These are phyloP conservation scores for Cephus pulcher DNA, from an alignment of 2,888 invertebrate genomes.

Conservation along the genomic window DNA sequence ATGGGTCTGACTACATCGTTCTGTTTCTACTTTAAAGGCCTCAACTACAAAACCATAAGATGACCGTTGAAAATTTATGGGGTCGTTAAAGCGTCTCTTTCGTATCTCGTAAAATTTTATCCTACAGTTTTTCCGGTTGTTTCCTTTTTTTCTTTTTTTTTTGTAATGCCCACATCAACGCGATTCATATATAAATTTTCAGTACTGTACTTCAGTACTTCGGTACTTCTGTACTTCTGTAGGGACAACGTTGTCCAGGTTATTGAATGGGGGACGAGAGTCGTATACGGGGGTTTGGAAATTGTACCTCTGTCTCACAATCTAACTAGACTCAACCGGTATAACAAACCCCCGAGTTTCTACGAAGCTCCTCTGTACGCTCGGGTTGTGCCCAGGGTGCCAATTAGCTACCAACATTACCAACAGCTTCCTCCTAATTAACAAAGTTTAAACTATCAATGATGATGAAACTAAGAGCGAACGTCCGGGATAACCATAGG, in stretches of 20 bases:
- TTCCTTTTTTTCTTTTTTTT: conserved; percentile 40
- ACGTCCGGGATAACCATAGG: neutral
- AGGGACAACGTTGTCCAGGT: too few species aligned
- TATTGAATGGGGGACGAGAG: too few species aligned
- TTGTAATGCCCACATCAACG: conserved; percentile 54
- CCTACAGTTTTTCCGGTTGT: conserved; percentile 19
- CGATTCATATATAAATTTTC: conserved; percentile 24
- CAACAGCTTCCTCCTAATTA: conserved; percentile 59
- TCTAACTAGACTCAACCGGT: conserved; percentile 5
- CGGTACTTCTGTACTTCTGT: too few species aligned
- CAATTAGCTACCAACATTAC: conserved; percentile 60
- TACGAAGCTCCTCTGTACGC: conserved; percentile 10
- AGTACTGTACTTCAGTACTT: neutral
- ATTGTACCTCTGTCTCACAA: neutral
- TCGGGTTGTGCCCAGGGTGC: conserved; percentile 52
- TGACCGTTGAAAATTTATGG: conserved; percentile 60
- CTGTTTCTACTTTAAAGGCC: too few species aligned
- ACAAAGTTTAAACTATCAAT: conserved; percentile 58
- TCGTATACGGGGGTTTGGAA: too few species aligned
- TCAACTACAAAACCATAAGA: conserved; percentile 35
- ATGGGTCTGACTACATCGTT: too few species aligned
- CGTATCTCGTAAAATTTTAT: conserved; percentile 46
- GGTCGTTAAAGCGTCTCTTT: conserved; percentile 55
- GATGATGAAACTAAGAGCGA: conserved; percentile 41
- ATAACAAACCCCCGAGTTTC: conserved; percentile 17